Evolutionary conservation across 2,113 vertebrate genomes (phyloP), one percentile per base, ranked within the genome.

Genomic region (Sigmodon hispidus): DNA sequence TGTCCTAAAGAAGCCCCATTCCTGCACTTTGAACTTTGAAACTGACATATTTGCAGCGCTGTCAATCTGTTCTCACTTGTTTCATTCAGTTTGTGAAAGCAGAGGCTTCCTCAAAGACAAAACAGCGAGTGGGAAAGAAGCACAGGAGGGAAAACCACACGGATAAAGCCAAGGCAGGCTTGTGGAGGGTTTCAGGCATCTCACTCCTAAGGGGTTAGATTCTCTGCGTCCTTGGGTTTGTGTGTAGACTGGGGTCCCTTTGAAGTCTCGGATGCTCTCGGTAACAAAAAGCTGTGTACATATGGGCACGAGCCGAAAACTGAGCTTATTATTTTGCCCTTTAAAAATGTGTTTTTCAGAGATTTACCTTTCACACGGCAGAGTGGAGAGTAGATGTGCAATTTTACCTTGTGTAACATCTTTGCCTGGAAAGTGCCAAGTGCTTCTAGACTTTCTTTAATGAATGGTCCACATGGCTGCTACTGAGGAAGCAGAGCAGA

Each of bases 321-420:
- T 93, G 93, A 97, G 90, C 95, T 93, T 90, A 96, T 96, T 92
- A 93, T 95, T 96, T 96, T 96, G 81, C 31, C 92, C 95, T 95
- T 97, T 96, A 94, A 92, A 94, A 97, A 96, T 26, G 43, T 93
- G 34, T 84, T 95, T 96, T 97, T 97, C 81, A 9, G 75, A 96
- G 95, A 96, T 92, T 96, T 97, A 88, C 96, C 94, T 98, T 97
- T 97, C 97, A 97, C 95, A 94, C 93, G 84, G 87, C 70, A 92
- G 86, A 94, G 73, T 67, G 87, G 67, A 96, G 77, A 93, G 59
- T 94, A 50, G 87, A 86, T 79, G 61, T 87, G 85, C 61, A 96
- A 96, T 96, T 97, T 96, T 94, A 79, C 92, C 94, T 95, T 75
- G 29, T 88, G 70, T 94, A 90, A 92, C 85, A 86, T 94, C 92